Conservation (phyloP, 2,797 vertebrate genomes). For the Pipistrellus nathusii region DNA sequence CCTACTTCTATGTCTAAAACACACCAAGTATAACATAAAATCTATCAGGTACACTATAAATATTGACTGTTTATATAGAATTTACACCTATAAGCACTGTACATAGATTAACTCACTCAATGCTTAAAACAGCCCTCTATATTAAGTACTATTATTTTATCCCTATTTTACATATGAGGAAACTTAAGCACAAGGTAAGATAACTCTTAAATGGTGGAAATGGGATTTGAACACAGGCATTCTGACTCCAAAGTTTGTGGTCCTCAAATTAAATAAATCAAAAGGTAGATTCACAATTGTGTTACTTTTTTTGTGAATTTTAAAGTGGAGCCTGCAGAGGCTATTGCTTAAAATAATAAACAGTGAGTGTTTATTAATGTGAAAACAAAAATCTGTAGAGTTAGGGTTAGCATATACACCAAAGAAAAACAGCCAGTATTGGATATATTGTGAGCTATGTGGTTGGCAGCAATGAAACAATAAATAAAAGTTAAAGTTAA, state of each 20-base stretch:
- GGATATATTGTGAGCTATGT: neutral
- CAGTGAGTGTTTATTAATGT: neutral
- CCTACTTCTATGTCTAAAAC: neutral
- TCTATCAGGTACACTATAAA: neutral
- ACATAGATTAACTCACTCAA: neutral
- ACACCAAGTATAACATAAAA: neutral
- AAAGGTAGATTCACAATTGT: neutral
- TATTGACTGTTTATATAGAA: neutral
- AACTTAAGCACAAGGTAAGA: neutral
- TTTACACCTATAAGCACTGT: neutral
- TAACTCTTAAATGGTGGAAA: neutral
- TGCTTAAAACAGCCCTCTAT: neutral
- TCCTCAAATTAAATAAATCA: neutral
- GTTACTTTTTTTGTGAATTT: neutral
- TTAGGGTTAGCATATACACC: neutral
- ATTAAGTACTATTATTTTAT: neutral
- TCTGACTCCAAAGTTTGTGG: neutral
- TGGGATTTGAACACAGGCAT: neutral
- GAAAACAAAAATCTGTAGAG: neutral
- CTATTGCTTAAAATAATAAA: neutral
- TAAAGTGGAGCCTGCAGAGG: neutral
- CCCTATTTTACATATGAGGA: neutral
- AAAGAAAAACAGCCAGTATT: neutral
- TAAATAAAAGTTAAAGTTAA: conserved; percentile 24
- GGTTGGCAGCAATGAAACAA: neutral